These are phyloP conservation scores for Dasypolia templi DNA, from an alignment of 2,888 invertebrate genomes.

Conservation along the genomic window DNA sequence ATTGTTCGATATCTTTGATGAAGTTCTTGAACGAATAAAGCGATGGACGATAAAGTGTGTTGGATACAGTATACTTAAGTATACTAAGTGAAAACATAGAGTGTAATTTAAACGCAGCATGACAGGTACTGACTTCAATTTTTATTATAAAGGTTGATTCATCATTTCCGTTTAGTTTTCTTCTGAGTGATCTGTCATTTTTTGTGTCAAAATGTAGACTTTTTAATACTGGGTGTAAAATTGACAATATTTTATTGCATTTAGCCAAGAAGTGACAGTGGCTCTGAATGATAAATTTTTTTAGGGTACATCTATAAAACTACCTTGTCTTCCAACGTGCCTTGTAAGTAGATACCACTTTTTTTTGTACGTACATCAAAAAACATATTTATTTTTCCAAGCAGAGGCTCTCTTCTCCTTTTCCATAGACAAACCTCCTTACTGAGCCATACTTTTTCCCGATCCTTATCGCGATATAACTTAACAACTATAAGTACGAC, in stretches of 20 bases:
- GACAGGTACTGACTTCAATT: slow-evolving; percentile 40
- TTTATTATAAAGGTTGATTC: slow-evolving; percentile 43
- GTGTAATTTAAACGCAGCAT: slow-evolving; percentile 26
- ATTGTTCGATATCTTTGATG: slow-evolving; percentile 4
- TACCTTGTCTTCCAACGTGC: background rate
- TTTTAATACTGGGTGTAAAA: slow-evolving; percentile 2
- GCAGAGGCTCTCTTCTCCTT: too few relatives aligned
- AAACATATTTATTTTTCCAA: background rate
- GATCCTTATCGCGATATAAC: slow-evolving; percentile 55
- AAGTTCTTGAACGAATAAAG: slow-evolving; percentile 30
- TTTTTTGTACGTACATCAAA: background rate
- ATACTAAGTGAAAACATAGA: too few relatives aligned
- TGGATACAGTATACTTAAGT: slow-evolving; percentile 2
- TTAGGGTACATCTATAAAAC: background rate
- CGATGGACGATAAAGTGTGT: background rate
- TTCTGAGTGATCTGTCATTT: slow-evolving; percentile 16
- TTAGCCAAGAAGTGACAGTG: background rate
- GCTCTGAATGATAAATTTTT: background rate
- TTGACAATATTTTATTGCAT: background rate
- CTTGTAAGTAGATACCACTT: background rate
- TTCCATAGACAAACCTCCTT: slow-evolving; percentile 28
- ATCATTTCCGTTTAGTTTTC: slow-evolving; percentile 40
- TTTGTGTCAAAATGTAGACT: background rate
- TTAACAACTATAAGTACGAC: slow-evolving; percentile 55
- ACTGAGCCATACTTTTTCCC: slow-evolving; percentile 32